phyloP scores from a whole-genome alignment of 2,888 invertebrate species.

The Heliconius erato region DNA sequence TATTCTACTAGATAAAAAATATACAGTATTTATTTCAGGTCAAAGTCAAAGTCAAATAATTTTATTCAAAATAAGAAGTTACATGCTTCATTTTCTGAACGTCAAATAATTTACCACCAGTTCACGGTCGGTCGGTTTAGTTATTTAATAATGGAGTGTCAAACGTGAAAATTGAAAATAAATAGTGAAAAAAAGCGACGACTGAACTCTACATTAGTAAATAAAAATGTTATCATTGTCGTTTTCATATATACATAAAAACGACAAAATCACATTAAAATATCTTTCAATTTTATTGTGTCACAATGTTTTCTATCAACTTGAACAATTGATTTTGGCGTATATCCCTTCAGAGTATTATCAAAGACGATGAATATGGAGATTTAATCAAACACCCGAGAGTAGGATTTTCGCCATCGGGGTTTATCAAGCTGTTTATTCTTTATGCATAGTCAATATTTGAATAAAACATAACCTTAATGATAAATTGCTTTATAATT shows the following conservation, averaged over 20 bases:
- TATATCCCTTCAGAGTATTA: slow-evolving; percentile 16
- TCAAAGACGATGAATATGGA: slow-evolving; percentile 29
- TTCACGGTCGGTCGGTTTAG: too few relatives aligned
- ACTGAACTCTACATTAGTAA: too few relatives aligned
- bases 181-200: too few relatives aligned
- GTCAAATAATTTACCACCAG: too few relatives aligned
- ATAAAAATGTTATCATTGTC: too few relatives aligned
- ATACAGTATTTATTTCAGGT: too few relatives aligned
- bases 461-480: slow-evolving; percentile 10
- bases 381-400: slow-evolving; percentile 28
- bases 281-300: neutral
- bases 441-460: neutral
- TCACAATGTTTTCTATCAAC: slow-evolving; percentile 26
- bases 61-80: too few relatives aligned
- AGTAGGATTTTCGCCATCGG: slow-evolving; percentile 11
- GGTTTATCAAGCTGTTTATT: slow-evolving; percentile 20
- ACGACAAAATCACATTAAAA: neutral
- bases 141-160: too few relatives aligned
- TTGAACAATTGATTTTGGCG: slow-evolving; percentile 23
- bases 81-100: too few relatives aligned
- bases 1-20: too few relatives aligned
- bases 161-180: too few relatives aligned
- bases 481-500: neutral
- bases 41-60: too few relatives aligned
- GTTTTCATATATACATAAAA: neutral